A percentile compares a stretch with the other conserved stretches of the same genome.
Conservation (phyloP, 2,113 vertebrate species). For the Dolichotis patagonum region DNA sequence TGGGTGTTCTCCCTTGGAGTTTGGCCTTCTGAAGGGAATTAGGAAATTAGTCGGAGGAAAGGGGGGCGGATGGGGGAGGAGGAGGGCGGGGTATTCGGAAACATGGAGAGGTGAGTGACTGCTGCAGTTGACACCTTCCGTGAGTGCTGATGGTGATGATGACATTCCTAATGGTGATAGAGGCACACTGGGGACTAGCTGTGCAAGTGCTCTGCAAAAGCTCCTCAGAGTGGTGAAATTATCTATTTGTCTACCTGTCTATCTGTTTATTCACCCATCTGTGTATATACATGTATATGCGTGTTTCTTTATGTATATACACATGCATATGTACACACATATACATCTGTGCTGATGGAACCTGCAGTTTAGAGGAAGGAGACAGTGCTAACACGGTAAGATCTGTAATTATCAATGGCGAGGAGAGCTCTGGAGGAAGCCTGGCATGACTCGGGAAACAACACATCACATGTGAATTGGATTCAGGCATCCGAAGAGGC, state of each 20-base stretch:
- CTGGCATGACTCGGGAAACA: not conserved
- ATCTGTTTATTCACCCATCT: no score
- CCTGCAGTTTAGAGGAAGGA: not conserved
- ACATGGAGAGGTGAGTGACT: not conserved
- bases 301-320: not conserved
- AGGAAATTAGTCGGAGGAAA: not conserved
- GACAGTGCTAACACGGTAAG: not conserved
- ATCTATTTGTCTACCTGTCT: no score
- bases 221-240: not conserved
- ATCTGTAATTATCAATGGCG: not conserved
- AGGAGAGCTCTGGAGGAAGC: not conserved
- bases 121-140: not conserved
- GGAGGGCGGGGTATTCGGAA: not conserved
- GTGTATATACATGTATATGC: no score
- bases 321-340: not conserved
- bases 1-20: not conserved
- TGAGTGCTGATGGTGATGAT: not conserved
- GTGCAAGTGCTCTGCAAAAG: not conserved
- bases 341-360: not conserved
- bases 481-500: not conserved
- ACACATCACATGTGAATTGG: not conserved
- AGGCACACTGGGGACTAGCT: not conserved
- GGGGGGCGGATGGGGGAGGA: no score
- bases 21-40: not conserved
- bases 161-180: not conserved